Evolutionary conservation across 1,140 invertebrate species (phyloP).

Genomic region (Trichonephila clavipes): DNA sequence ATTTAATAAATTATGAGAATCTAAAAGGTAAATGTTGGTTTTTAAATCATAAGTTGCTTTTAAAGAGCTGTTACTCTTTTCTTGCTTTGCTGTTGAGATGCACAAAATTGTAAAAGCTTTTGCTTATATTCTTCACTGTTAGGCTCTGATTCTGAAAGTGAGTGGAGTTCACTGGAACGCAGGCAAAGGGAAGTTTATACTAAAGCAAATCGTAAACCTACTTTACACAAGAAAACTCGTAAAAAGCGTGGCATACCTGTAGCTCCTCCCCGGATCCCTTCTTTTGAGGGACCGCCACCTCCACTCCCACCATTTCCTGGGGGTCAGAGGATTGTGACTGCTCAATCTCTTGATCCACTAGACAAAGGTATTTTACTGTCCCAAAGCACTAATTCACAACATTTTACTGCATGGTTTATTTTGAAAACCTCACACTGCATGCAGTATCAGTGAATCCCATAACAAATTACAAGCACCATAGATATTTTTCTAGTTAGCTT

Average conservation of each 20-base stretch:
- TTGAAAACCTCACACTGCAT: constrained; percentile 61
- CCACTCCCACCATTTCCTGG: constrained; percentile 76
- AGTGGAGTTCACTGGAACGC: constrained; percentile 90
- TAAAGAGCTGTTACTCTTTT: constrained; percentile 53
- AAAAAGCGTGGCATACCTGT: constrained; percentile 91
- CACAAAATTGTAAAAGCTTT: constrained; percentile 27
- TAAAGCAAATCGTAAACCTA: constrained; percentile 87
- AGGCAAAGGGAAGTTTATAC: constrained; percentile 85
- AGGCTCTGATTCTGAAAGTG: constrained; percentile 89
- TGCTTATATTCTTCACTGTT: constrained; percentile 74
- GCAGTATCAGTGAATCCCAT: constrained; percentile 44
- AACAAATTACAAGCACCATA: constrained; percentile 34
- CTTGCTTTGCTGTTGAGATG: constrained; percentile 65
- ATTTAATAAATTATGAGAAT: background rate
- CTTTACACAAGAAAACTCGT: constrained; percentile 89
- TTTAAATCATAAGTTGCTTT: constrained; percentile 19
- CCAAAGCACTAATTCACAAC: constrained; percentile 77
- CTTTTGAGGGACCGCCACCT: constrained; percentile 78
- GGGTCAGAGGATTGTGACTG: constrained; percentile 77
- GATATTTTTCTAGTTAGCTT: constrained; percentile 18
- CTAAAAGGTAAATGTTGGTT: background rate
- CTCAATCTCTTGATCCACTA: constrained; percentile 79
- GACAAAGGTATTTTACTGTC: constrained; percentile 79
- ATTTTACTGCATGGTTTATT: constrained; percentile 63
- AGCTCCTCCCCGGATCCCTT: constrained; percentile 91